phyloP scores from a whole-genome alignment of 2,797 vertebrate genomes.

The Sebastes kiyomatsui region DNA sequence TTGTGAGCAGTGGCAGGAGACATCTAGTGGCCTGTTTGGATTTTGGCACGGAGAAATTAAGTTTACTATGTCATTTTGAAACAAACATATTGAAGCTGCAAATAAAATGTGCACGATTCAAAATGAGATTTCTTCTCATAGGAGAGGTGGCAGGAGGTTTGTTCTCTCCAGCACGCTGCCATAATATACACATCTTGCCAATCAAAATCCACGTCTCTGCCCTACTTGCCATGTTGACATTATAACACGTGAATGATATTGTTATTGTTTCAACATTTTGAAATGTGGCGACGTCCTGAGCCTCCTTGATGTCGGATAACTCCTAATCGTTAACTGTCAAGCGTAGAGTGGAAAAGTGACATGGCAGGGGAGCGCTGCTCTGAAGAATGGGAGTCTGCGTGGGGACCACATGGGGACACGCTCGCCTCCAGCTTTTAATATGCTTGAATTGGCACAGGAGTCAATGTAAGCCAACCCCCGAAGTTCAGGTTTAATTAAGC shows the following conservation, averaged over 20 bases:
- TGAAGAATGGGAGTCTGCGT: constrained; percentile 16
- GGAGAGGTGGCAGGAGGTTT: not conserved
- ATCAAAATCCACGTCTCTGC: constrained; percentile 1
- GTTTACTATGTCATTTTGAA: not conserved
- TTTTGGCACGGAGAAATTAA: not conserved
- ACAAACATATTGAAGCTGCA: not conserved
- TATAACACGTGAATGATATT: constrained; percentile 6
- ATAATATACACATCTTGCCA: not conserved
- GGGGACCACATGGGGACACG: constrained; percentile 35
- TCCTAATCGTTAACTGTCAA: not conserved
- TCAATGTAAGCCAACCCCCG: constrained; percentile 34
- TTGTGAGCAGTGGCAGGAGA: constrained; percentile 68
- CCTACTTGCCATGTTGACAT: not conserved
- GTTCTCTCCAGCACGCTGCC: not conserved
- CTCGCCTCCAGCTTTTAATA: constrained; percentile 47
- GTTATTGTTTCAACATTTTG: constrained; percentile 10
- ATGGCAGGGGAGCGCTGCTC: not conserved
- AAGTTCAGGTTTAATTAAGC: constrained; percentile 55
- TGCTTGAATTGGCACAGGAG: constrained; percentile 58
- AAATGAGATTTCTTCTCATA: not conserved
- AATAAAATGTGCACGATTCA: not conserved
- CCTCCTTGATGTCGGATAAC: not conserved
- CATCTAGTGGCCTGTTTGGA: constrained; percentile 70
- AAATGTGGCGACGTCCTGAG: not conserved
- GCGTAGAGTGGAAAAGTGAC: not conserved